Evolutionary conservation across 2,888 invertebrate genomes (phyloP), one percentile per base, ranked within the genome.

Genomic region (Rotaria sp.): DNA sequence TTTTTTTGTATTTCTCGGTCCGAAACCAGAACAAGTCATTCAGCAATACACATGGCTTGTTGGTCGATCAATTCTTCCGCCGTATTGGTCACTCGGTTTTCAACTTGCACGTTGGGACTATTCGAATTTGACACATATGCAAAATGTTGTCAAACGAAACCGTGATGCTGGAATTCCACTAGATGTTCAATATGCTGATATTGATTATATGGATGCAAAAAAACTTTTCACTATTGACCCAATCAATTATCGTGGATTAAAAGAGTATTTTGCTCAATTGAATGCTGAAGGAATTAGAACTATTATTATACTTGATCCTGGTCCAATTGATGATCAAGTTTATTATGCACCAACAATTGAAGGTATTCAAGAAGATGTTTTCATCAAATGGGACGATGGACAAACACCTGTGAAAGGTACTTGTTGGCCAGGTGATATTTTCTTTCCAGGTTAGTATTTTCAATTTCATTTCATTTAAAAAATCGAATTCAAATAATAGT

Each of bases 11-110:
- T 94, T 96, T 89, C 88, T 94, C 89, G 96, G 96, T 0, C 94
- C 95, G 0, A 92, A 93, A 0, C 95, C 96, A 0, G 90, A 90
- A 85, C 91, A 92, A 86, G 92, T 93, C 3, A 89, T 93, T 30
- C 89, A 90, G 84, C 90, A 91, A 87, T 91, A 91, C 87, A 67
- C 67, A 30, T 67, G 67, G 67, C 21, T 67, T 11, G 35, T 67
- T 35, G 67, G 67, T 30, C 67, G 67, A 35, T 35, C 67, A 5
- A 30, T 67, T 38, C 18, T 67, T 21, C 67, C 67, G 3, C 30
- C 67, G 13, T 67, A 67, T 90, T 96, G 96, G 96, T 92, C 94
- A 0, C 93, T 96, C 0, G 96, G 96, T 3, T 96, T 95, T 91
- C 96, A 96, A 91, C 92, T 96, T 52, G 95, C 95, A 93, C 93